Evolutionary conservation across 2,888 invertebrate species (phyloP).

Genomic region (Calliphora vomitoria): DNA sequence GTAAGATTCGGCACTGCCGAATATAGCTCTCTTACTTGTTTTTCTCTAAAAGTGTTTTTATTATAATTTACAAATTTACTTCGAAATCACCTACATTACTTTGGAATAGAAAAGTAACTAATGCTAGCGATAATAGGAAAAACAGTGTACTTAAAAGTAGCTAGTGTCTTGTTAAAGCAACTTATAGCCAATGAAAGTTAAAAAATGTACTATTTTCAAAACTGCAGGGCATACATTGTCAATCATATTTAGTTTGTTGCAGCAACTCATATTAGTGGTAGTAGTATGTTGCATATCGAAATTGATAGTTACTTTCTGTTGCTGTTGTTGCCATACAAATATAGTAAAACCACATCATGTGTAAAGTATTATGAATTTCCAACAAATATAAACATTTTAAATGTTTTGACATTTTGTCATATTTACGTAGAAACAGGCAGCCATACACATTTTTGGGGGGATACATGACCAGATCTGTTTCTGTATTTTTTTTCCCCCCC

Average conservation of each 20-base stretch:
- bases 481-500: neutral
- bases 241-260: neutral
- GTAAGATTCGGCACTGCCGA: no score
- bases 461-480: slow-evolving; percentile 10
- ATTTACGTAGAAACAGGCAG: slow-evolving; percentile 27
- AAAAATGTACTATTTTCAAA: no score
- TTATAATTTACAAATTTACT: no score
- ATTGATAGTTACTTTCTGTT: slow-evolving; percentile 23
- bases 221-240: neutral
- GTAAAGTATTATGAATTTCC: slow-evolving; percentile 37
- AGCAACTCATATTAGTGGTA: neutral
- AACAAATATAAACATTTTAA: slow-evolving; percentile 48
- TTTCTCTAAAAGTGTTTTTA: no score
- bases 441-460: neutral
- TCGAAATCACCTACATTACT: no score
- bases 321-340: neutral
- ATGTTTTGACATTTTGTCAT: slow-evolving; percentile 68
- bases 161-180: no score
- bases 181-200: no score
- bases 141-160: no score
- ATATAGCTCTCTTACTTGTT: no score
- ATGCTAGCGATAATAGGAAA: no score
- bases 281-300: slow-evolving; percentile 23
- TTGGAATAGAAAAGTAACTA: no score
- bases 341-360: slow-evolving; percentile 32